Evolutionary conservation across 2,797 vertebrate species (phyloP).

Genomic region (Mus minutoides): DNA sequence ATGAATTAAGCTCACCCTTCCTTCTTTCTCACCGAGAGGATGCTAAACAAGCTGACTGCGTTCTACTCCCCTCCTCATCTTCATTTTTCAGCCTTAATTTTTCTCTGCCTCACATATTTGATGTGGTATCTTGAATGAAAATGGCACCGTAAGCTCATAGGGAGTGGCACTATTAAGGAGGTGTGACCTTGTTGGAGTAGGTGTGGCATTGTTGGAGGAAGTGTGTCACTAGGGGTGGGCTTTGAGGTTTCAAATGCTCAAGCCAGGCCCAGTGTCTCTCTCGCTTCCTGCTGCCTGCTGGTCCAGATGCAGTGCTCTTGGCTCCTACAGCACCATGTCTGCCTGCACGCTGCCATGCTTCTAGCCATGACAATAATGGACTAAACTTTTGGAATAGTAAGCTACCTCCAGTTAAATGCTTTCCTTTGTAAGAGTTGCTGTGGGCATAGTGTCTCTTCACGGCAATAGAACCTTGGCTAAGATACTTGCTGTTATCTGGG

Average conservation of each 20-base stretch:
- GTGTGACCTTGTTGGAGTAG: background rate
- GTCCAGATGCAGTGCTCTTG: background rate
- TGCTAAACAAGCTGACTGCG: background rate
- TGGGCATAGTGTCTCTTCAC: background rate
- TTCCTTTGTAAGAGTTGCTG: background rate
- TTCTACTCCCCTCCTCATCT: background rate
- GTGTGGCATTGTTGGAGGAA: background rate
- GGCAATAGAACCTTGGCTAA: background rate
- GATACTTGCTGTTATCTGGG: too few species aligned
- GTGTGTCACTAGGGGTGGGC: background rate
- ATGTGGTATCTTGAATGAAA: background rate
- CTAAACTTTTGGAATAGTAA: background rate
- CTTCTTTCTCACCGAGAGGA: background rate
- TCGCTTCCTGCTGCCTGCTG: background rate
- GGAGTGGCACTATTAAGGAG: background rate
- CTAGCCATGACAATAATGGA: background rate
- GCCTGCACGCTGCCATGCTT: background rate
- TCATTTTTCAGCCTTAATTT: background rate
- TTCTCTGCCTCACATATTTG: background rate
- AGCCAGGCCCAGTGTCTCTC: background rate
- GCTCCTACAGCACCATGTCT: background rate
- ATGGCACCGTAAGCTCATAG: background rate
- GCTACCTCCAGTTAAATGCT: background rate
- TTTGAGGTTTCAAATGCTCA: background rate
- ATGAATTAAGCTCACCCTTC: background rate